Percentiles rank a stretch among this genome's conserved stretches.
phyloP scores from a whole-genome alignment of 2,797 vertebrate genomes.

The Molossus molossus region DNA sequence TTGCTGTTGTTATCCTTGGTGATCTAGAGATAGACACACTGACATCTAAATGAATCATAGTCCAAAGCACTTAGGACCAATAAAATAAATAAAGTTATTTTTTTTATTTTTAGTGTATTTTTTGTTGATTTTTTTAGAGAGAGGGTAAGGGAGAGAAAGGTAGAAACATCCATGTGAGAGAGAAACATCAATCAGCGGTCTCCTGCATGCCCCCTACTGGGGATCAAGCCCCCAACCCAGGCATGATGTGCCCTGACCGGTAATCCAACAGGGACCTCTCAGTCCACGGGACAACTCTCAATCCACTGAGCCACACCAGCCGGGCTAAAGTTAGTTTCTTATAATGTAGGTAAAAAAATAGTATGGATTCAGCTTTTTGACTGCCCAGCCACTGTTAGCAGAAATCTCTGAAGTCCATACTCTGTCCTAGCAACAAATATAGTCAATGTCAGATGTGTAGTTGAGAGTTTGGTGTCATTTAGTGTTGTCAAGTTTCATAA shows the following conservation, averaged over 20 bases:
- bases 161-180: too few relatives aligned
- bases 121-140: too few relatives aligned
- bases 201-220: too few relatives aligned
- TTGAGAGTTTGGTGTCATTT: conserved; percentile 39
- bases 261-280: too few relatives aligned
- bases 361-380: conserved; percentile 55
- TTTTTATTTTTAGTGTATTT: too few relatives aligned
- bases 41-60: conserved; percentile 53
- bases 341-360: conserved; percentile 20
- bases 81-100: conserved; percentile 49
- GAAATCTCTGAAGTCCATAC: conserved; percentile 48
- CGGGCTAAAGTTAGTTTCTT: conserved; percentile 53
- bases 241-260: too few relatives aligned
- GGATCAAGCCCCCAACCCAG: too few relatives aligned
- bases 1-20: neutral
- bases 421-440: conserved; percentile 79
- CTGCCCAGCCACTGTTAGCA: conserved; percentile 26
- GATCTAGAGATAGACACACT: neutral
- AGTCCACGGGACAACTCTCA: too few relatives aligned
- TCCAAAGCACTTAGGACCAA: neutral
- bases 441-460: conserved; percentile 9
- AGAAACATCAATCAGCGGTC: too few relatives aligned
- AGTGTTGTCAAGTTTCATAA: conserved; percentile 48
- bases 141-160: too few relatives aligned
- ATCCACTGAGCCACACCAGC: too few relatives aligned